Percentiles rank a stretch among this genome's conserved stretches.
Evolutionary conservation across 2,113 vertebrate genomes (phyloP).

Genomic region (Asarcornis scutulata): DNA sequence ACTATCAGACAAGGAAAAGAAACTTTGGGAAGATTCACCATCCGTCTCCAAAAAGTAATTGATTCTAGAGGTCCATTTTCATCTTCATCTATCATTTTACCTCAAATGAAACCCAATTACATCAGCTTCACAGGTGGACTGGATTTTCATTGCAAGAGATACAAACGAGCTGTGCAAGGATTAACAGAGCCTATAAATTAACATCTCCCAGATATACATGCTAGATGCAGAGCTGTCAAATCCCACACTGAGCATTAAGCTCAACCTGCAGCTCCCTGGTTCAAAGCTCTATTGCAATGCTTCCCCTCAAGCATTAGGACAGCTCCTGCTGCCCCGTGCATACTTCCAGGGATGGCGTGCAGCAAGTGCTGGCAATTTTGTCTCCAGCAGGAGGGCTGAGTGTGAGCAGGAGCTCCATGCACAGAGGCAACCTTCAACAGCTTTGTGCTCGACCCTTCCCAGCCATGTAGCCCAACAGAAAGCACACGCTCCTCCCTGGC

Average conservation of each 20-base stretch:
- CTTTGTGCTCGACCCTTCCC: neutral
- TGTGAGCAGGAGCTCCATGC: neutral
- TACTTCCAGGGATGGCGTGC: fast-evolving
- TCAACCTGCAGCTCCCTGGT: neutral
- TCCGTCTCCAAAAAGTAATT: neutral
- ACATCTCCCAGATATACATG: neutral
- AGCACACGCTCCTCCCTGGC: fast-evolving
- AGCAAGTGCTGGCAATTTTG: neutral
- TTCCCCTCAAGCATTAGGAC: neutral
- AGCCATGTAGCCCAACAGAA: fast-evolving
- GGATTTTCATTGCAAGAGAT: neutral
- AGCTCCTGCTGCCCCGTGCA: neutral
- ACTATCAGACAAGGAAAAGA: neutral
- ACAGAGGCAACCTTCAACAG: neutral
- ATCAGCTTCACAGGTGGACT: neutral
- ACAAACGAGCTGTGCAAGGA: neutral
- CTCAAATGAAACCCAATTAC: conserved; percentile 17
- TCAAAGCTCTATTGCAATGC: neutral
- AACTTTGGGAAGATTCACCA: neutral
- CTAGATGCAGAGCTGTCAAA: neutral
- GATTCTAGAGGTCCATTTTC: neutral
- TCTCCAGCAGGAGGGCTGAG: fast-evolving
- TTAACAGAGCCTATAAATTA: neutral
- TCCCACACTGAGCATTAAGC: neutral
- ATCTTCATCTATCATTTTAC: neutral